Evolutionary conservation across 2,888 invertebrate genomes (phyloP).

Genomic region (Baronia brevicornis): DNA sequence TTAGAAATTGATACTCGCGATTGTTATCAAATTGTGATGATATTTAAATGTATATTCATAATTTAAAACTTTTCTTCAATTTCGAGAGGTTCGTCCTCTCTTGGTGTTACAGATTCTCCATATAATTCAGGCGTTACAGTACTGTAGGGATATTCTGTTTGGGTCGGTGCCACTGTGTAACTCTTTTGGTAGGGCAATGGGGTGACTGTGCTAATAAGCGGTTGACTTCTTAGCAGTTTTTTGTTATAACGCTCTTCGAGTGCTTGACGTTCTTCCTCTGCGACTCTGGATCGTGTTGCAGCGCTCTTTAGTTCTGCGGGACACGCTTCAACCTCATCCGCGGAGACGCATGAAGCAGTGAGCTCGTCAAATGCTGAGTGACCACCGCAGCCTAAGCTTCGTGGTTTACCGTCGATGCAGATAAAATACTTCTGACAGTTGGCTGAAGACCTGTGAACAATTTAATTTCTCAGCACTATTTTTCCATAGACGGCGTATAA

Average conservation of each 20-base stretch:
- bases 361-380: constrained; percentile 86
- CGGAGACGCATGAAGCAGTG: constrained; percentile 82
- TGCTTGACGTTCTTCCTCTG: constrained; percentile 39
- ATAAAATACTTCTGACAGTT: constrained; percentile 88
- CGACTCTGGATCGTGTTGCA: constrained; percentile 43
- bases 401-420: constrained; percentile 83
- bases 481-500: too few species aligned
- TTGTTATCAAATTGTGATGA: too few species aligned
- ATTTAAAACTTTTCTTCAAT: constrained; percentile 3
- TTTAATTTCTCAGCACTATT: too few species aligned
- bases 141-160: constrained; percentile 4
- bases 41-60: too few species aligned
- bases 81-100: constrained; percentile 1
- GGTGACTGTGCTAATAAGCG: constrained; percentile 9
- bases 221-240: constrained; percentile 7
- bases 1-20: too few species aligned
- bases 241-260: constrained; percentile 31
- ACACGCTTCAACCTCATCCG: constrained; percentile 86
- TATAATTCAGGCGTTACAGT: constrained; percentile 10
- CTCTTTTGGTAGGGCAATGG: neutral
- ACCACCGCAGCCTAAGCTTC: constrained; percentile 84
- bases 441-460: constrained; percentile 65
- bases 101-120: constrained; percentile 6
- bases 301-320: constrained; percentile 50
- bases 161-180: constrained; percentile 7